These are phyloP conservation scores for Ophthalmolycus amberensis DNA, from an alignment of 2,113 vertebrate genomes.

Conservation along the genomic window DNA sequence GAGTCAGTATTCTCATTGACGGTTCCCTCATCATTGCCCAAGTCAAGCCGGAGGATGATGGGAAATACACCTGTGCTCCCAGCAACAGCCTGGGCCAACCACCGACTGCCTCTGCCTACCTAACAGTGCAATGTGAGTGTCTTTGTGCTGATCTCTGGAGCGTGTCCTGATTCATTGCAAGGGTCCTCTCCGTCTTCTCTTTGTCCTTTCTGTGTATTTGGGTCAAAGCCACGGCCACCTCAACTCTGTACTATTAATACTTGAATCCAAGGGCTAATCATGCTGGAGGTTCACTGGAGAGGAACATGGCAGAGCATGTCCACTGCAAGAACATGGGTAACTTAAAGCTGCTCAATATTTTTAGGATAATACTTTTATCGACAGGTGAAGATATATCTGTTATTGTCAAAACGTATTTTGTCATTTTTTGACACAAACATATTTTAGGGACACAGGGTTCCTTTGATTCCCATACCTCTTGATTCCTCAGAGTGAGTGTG, in stretches of 20 bases:
- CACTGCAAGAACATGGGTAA: background rate
- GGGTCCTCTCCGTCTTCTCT: background rate
- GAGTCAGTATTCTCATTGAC: slow-evolving; percentile 96
- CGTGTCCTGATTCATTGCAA: background rate
- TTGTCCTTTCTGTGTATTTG: background rate
- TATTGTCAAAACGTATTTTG: background rate
- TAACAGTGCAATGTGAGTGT: slow-evolving; percentile 97
- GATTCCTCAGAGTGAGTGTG: background rate
- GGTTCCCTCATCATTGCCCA: slow-evolving; percentile 97
- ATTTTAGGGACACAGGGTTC: background rate
- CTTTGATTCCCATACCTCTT: background rate
- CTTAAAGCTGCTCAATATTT: background rate
- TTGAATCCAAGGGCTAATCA: background rate
- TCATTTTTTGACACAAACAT: too few relatives aligned
- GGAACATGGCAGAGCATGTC: background rate
- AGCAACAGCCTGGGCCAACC: slow-evolving; percentile 97
- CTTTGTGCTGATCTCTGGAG: background rate
- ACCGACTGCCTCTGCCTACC: slow-evolving; percentile 93
- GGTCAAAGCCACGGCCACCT: background rate
- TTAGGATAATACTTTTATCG: background rate
- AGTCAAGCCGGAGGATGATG: slow-evolving; percentile 95
- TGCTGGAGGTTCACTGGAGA: background rate
- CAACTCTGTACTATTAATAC: background rate
- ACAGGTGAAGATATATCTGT: background rate
- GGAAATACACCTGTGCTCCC: slow-evolving; percentile 96